Base-by-base conservation (phyloP, 2,797 vertebrate species). In the Neoniphon sammara region DNA sequence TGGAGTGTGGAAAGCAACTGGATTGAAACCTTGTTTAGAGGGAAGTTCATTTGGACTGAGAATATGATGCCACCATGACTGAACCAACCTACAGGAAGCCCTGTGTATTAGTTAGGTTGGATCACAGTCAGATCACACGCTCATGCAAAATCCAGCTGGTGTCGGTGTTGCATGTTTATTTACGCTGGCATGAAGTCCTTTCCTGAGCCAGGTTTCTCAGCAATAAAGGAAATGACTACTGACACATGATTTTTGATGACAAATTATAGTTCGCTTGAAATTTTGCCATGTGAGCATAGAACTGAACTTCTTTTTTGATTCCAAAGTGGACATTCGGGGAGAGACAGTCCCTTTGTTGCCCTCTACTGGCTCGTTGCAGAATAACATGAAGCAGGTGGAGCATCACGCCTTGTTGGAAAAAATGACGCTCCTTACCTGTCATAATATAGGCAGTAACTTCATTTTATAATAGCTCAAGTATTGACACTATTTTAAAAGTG, bases 401-500 rank as follows among this genome's bases (percentile, higher is more conserved):
- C 59, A 15, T 55, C 23, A 25, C 60, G 31, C 31, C 31, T 8
- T 25, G 20, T 11, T 27, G 67, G 8, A 18, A 31, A 46, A n/a
- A 70, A 50, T 23, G 60, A 14, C 64, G 46, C 81, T 75, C 79
- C 75, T 73, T 69, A 11, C 39, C 36, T 11, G 36, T 39, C 8
- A 55, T 75, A 69, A 34, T 46, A 39, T 44, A 67, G 46, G 75
- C n/a, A 62, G 60, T 70, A 53, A 72, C 31, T 15, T 46, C 3
- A 55, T 65, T 73, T 78, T 65, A 66, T 78, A 83, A 77, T 71
- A 7, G 7, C 7, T 10, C 36, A 10, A 12, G 11, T 39, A 39
- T 39, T 44, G 42, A 44, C 12, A 78, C 27, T 17, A 66, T 80
- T 80, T 80, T 64, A 61, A 59, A 75, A 75, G 68, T 73, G 31